Percentiles rank a stretch among this genome's conserved stretches.
These are phyloP conservation scores for Albula goreensis DNA, from an alignment of 2,113 vertebrate genomes.

Conservation along the genomic window DNA sequence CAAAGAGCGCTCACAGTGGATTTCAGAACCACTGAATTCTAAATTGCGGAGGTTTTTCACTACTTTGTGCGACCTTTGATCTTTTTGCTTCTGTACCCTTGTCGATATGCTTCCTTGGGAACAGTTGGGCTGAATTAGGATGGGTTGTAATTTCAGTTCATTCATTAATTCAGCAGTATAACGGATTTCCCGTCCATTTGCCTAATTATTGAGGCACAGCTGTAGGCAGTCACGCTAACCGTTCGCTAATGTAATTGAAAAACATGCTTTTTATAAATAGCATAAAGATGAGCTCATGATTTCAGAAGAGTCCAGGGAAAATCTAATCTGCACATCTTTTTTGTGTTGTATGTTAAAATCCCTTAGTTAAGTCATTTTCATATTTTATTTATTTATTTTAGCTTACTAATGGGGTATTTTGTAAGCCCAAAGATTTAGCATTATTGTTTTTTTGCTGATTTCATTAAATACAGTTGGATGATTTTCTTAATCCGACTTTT, in stretches of 20 bases:
- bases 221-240: neutral
- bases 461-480: neutral
- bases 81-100: neutral
- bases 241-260: neutral
- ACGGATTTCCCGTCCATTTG: neutral
- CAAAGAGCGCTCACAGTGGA: no score
- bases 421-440: neutral
- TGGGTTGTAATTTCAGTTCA: neutral
- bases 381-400: neutral
- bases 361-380: neutral
- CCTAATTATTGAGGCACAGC: conserved; percentile 9
- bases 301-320: neutral
- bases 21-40: no score
- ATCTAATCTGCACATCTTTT: neutral
- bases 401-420: neutral
- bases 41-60: neutral
- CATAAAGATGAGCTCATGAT: neutral
- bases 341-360: neutral
- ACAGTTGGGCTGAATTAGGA: neutral
- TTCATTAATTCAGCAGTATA: conserved; percentile 1
- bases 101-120: neutral
- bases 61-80: neutral
- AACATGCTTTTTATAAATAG: neutral
- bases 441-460: neutral
- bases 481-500: neutral